Percentiles rank a stretch among this genome's conserved stretches.
These are phyloP conservation scores for Ellobius talpinus DNA, from an alignment of 2,113 vertebrate genomes.

Conservation along the genomic window DNA sequence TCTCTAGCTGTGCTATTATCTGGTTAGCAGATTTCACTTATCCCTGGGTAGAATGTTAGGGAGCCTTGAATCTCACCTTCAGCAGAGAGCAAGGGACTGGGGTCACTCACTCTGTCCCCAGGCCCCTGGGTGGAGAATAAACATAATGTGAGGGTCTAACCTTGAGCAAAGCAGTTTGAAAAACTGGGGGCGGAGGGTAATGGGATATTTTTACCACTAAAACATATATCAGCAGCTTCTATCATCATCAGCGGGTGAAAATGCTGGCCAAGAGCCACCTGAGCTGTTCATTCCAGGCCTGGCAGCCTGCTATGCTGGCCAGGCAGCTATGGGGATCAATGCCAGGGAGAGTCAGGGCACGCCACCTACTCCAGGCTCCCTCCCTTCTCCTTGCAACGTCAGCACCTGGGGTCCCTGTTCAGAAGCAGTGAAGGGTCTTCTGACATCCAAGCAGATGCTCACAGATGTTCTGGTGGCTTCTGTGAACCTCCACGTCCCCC, in stretches of 20 bases:
- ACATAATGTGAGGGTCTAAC: rapidly evolving
- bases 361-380: too few relatives aligned
- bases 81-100: too few relatives aligned
- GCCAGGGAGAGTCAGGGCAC: too few relatives aligned
- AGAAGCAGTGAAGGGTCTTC: neutral
- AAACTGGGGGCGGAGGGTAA: neutral
- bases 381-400: neutral
- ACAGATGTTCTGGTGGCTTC: neutral
- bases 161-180: too few relatives aligned
- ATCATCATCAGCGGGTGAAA: too few relatives aligned
- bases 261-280: neutral
- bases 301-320: neutral
- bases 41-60: rapidly evolving
- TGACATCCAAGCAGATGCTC: neutral
- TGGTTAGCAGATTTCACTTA: neutral
- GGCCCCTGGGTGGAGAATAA: too few relatives aligned
- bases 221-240: too few relatives aligned
- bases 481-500: rapidly evolving
- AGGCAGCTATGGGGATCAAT: neutral
- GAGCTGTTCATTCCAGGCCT: rapidly evolving
- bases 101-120: neutral
- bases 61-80: neutral
- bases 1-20: neutral
- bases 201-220: neutral
- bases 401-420: neutral